Evolutionary conservation across 2,888 invertebrate genomes (phyloP).

Genomic region (Drosophila histrio): DNA sequence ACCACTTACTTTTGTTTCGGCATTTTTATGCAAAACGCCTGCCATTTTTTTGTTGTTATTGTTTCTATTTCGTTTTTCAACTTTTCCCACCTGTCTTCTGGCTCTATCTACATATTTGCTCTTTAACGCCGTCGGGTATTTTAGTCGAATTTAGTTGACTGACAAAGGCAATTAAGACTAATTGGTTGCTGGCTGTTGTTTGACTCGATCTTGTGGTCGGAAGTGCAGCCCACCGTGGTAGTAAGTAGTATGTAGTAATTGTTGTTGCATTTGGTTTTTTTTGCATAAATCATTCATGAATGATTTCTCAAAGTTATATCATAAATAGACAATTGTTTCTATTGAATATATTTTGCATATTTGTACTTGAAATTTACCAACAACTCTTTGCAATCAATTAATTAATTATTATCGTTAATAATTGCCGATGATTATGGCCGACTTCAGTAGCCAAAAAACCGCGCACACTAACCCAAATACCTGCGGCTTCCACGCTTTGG

Average conservation of each 20-base stretch:
- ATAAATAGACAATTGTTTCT: conserved; percentile 21
- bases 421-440: conserved; percentile 21
- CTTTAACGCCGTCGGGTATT: conserved; percentile 29
- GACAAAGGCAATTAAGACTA: conserved; percentile 70
- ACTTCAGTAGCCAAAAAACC: conserved; percentile 26
- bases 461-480: conserved; percentile 69
- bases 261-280: conserved; percentile 7
- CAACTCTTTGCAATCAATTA: conserved; percentile 7
- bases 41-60: conserved; percentile 19
- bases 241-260: not conserved
- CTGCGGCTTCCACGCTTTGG: conserved; percentile 18
- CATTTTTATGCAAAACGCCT: conserved; percentile 55
- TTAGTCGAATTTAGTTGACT: conserved; percentile 54
- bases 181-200: conserved; percentile 53
- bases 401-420: conserved; percentile 25
- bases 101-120: not conserved
- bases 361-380: not conserved
- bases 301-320: conserved; percentile 36
- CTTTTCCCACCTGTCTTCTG: conserved; percentile 10
- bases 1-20: conserved; percentile 52
- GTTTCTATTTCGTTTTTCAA: conserved; percentile 9
- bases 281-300: conserved; percentile 17
- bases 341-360: conserved; percentile 5
- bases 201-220: conserved; percentile 20
- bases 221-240: conserved; percentile 60